phyloP scores from a whole-genome alignment of 2,888 invertebrate genomes.

The Drosophila paracracens region DNA sequence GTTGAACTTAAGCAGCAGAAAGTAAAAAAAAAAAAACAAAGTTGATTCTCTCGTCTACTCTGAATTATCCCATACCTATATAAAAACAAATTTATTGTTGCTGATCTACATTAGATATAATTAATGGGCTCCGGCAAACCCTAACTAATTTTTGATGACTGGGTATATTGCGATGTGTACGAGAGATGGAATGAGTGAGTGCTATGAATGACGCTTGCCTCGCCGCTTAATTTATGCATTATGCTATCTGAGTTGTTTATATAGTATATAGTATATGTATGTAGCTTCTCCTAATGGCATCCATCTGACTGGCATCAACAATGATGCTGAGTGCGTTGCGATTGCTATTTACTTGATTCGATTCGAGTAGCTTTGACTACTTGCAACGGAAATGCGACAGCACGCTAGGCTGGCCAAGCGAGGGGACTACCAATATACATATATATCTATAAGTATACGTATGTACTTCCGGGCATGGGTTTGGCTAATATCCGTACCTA shows the following conservation, averaged over 20 bases:
- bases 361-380: constrained; percentile 37
- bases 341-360: constrained; percentile 12
- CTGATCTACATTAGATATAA: neutral
- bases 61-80: neutral
- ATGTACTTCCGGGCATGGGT: constrained; percentile 53
- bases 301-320: constrained; percentile 61
- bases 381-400: constrained; percentile 75
- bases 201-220: constrained; percentile 13
- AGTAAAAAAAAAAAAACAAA: neutral
- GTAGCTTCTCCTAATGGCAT: constrained; percentile 42
- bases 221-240: constrained; percentile 64
- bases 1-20: neutral
- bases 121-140: neutral
- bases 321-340: constrained; percentile 46
- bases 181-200: neutral
- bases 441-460: neutral
- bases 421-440: neutral
- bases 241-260: constrained; percentile 38
- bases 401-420: constrained; percentile 61
- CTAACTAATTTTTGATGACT: neutral
- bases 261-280: constrained; percentile 1
- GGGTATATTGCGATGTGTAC: constrained; percentile 12
- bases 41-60: neutral
- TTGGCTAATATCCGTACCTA: constrained; percentile 30
- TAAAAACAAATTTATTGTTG: neutral